A percentile compares a stretch with the other conserved stretches of the same genome.
phyloP scores from a whole-genome alignment of 2,797 vertebrate species.

The Rhinatrema bivittatum region DNA sequence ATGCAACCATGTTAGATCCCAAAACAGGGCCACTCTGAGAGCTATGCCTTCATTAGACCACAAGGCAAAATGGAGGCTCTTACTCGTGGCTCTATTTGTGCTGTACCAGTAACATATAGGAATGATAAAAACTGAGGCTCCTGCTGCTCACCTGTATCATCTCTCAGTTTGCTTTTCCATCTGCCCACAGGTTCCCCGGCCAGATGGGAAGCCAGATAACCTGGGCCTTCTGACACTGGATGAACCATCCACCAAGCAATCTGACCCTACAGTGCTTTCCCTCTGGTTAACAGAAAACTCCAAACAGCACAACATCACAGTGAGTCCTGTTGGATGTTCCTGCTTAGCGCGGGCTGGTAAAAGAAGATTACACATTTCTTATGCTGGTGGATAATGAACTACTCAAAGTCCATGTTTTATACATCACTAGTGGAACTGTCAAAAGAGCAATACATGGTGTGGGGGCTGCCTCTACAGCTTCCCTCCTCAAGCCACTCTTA shows the following conservation, averaged over 20 bases:
- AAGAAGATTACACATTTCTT: no score
- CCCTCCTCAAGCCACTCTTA: rapidly evolving
- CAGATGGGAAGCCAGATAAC: constrained; percentile 70
- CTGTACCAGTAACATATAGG: no score
- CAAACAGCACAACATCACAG: constrained; percentile 76
- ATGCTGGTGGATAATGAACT: no score
- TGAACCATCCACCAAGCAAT: constrained; percentile 88
- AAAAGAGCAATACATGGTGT: no score
- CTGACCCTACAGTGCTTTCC: constrained; percentile 83
- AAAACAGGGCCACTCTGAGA: neutral
- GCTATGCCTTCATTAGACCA: neutral
- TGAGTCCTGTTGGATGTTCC: constrained; percentile 29
- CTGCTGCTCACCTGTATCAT: no score
- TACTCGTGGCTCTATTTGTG: no score
- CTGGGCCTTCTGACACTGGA: constrained; percentile 85
- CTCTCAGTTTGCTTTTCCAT: no score
- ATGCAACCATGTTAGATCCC: neutral
- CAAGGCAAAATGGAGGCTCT: neutral
- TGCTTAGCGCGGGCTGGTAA: rapidly evolving
- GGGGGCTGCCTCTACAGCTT: rapidly evolving
- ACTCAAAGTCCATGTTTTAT: no score
- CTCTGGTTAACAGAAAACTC: constrained; percentile 88
- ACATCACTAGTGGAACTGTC: no score
- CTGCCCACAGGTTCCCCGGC: constrained; percentile 81
- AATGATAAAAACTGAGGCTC: no score